These are phyloP conservation scores for Enteromius treurensis DNA, from an alignment of 2,797 vertebrate genomes.

Conservation along the genomic window DNA sequence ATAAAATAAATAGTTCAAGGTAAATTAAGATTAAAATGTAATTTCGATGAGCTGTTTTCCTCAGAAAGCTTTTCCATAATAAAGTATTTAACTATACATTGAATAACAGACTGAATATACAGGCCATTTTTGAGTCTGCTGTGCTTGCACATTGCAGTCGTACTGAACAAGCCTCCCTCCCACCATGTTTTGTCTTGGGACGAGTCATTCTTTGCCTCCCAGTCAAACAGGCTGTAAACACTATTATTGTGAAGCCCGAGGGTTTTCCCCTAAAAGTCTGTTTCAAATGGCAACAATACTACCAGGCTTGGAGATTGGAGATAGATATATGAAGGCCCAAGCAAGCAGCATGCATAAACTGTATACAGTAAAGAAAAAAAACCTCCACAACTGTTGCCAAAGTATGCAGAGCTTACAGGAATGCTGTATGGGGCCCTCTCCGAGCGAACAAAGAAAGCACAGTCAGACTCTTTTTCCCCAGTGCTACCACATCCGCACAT, in stretches of 20 bases:
- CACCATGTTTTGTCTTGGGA: slow-evolving; percentile 70
- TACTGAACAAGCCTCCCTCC: slow-evolving; percentile 32
- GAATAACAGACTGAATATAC: neutral
- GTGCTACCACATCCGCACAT: slow-evolving; percentile 99
- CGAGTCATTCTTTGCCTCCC: slow-evolving; percentile 64
- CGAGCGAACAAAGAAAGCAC: slow-evolving; percentile 98
- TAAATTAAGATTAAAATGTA: neutral
- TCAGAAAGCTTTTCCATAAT: slow-evolving; percentile 3
- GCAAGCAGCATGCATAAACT: slow-evolving; percentile 83
- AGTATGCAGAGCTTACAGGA: slow-evolving; percentile 98
- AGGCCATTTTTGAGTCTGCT: slow-evolving; percentile 23
- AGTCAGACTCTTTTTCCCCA: slow-evolving; percentile 96
- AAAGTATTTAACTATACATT: neutral
- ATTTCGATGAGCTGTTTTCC: neutral
- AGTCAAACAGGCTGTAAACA: slow-evolving; percentile 76
- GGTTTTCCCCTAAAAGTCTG: slow-evolving; percentile 69
- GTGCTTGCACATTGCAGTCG: slow-evolving; percentile 24
- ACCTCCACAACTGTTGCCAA: slow-evolving; percentile 90
- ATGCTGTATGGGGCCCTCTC: slow-evolving; percentile 96
- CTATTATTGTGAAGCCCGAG: slow-evolving; percentile 67
- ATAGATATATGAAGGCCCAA: slow-evolving; percentile 74
- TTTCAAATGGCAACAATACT: slow-evolving; percentile 67
- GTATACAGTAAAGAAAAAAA: slow-evolving; percentile 81
- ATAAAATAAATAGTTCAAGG: neutral
- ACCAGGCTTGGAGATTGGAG: slow-evolving; percentile 60